Percentiles rank a stretch among this genome's conserved stretches.
Evolutionary conservation across 2,113 vertebrate species (phyloP).

Genomic region (Corydoras sp.): DNA sequence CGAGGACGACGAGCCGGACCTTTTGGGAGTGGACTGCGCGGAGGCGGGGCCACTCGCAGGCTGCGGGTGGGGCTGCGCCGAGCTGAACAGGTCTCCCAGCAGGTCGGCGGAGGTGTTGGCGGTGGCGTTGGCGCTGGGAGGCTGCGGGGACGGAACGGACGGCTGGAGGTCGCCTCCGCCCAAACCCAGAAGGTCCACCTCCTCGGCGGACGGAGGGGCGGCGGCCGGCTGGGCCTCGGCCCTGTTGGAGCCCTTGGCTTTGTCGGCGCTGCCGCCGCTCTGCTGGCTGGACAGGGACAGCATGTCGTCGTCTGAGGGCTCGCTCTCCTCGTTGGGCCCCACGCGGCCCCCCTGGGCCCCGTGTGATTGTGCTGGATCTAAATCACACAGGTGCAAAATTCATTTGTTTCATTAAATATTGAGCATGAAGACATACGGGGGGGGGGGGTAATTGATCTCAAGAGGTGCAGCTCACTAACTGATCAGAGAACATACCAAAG

Average conservation of each 20-base stretch:
- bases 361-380: constrained; percentile 70
- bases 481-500: not conserved
- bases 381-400: constrained; percentile 5
- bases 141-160: constrained; percentile 64
- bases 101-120: constrained; percentile 83
- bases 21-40: constrained; percentile 84
- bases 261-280: constrained; percentile 73
- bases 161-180: constrained; percentile 68
- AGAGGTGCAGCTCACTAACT: too few relatives aligned
- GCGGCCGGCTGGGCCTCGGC: constrained; percentile 61
- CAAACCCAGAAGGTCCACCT: constrained; percentile 87
- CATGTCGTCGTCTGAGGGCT: constrained; percentile 96
- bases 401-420: too few relatives aligned
- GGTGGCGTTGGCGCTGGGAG: constrained; percentile 54
- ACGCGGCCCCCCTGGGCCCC: constrained; percentile 74
- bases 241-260: constrained; percentile 49
- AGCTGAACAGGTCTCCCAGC: constrained; percentile 84
- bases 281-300: constrained; percentile 92
- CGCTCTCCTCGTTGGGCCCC: constrained; percentile 84
- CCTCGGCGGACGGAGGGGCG: constrained; percentile 62
- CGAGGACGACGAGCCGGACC: constrained; percentile 69
- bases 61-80: too few relatives aligned
- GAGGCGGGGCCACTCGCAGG: constrained; percentile 64
- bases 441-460: too few relatives aligned
- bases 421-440: too few relatives aligned